Percentiles rank a stretch among this genome's conserved stretches.
Conservation (phyloP, 2,113 vertebrate species). For the Thamnophis sirtalis region DNA sequence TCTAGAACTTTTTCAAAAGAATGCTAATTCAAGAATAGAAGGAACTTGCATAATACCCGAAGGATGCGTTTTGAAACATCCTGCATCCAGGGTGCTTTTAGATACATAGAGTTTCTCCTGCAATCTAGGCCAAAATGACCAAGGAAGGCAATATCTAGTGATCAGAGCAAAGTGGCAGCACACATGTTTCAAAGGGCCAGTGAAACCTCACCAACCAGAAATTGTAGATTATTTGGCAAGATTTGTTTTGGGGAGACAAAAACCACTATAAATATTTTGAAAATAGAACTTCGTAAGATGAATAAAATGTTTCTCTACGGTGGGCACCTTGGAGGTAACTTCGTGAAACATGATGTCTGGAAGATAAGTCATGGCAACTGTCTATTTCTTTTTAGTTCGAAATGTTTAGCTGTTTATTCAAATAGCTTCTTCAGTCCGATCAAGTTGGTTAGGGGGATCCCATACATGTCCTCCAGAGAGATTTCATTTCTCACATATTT, state of each 20-base stretch:
- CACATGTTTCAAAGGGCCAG: not conserved
- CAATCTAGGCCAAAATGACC: not conserved
- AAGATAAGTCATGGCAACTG: not conserved
- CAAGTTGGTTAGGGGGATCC: not conserved
- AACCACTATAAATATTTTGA: not conserved
- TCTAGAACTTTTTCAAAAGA: not conserved
- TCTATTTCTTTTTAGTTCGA: not conserved
- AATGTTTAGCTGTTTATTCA: not conserved
- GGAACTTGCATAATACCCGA: not conserved
- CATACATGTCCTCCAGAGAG: not conserved
- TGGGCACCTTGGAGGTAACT: not conserved
- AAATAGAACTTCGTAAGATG: not conserved
- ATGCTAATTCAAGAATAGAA: not conserved
- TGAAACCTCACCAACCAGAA: not conserved
- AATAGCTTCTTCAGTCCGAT: not conserved
- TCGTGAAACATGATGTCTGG: not conserved
- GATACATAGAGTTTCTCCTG: not conserved
- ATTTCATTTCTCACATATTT: not conserved
- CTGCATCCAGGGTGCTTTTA: not conserved
- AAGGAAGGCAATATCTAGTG: not conserved
- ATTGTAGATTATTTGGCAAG: not conserved
- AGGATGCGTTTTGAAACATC: not conserved
- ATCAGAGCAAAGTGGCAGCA: not conserved
- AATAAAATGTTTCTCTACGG: not conserved
- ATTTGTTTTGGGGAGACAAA: not conserved